A percentile compares a stretch with the other conserved stretches of the same genome.
phyloP scores from a whole-genome alignment of 2,797 vertebrate species.

The Manis pentadactyla region DNA sequence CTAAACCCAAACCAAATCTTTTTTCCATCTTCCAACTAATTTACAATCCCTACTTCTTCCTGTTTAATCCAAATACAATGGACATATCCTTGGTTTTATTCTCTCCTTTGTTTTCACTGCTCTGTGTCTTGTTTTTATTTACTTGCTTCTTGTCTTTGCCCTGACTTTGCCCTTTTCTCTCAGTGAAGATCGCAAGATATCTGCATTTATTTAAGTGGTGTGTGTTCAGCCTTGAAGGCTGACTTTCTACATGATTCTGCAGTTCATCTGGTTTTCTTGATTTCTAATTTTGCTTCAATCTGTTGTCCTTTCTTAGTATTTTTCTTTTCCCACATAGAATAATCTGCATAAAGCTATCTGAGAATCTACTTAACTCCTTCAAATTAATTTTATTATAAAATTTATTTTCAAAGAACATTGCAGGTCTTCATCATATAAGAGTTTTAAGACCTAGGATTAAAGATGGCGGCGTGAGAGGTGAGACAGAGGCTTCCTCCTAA shows the following conservation, averaged over 20 bases:
- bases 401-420: not conserved
- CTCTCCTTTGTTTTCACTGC: not conserved
- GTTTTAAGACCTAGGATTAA: too few relatives aligned
- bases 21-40: not conserved
- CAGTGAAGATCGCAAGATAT: not conserved
- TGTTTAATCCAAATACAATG: not conserved
- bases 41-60: not conserved
- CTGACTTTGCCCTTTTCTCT: slow-evolving; percentile 20
- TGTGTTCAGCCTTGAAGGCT: not conserved
- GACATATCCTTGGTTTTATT: not conserved
- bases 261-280: not conserved
- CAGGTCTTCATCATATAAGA: not conserved
- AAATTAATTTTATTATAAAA: not conserved
- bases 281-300: not conserved
- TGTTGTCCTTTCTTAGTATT: not conserved
- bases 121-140: not conserved
- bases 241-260: not conserved
- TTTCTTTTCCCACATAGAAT: not conserved
- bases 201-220: not conserved
- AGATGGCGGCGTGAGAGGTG: too few relatives aligned
- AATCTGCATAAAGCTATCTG: not conserved
- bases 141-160: not conserved
- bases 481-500: too few relatives aligned
- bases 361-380: slow-evolving; percentile 13
- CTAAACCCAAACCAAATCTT: not conserved